Conservation (phyloP, 92 coral and sea anemone species). For the Metridium senile region DNA sequence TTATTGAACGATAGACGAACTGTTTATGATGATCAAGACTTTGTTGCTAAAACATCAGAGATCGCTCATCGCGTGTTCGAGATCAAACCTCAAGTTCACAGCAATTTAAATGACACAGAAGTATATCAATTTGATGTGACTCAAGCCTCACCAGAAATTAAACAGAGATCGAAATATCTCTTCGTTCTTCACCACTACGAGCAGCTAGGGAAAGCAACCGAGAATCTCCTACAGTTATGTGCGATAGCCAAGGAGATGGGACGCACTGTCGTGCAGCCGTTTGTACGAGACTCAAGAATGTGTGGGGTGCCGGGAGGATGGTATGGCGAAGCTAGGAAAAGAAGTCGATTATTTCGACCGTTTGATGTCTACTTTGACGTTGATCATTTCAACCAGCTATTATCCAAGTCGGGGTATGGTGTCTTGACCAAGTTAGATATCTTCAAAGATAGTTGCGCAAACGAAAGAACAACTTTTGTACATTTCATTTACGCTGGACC, state of each 20-base stretch:
- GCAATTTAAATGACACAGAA: slow-evolving; percentile 36
- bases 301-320: slow-evolving; percentile 92
- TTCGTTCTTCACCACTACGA: slow-evolving; percentile 94
- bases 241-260: slow-evolving; percentile 74
- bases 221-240: slow-evolving; percentile 85
- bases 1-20: slow-evolving; percentile 9
- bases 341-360: slow-evolving; percentile 79
- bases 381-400: slow-evolving; percentile 67
- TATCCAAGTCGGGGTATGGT: slow-evolving; percentile 62
- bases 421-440: slow-evolving; percentile 61
- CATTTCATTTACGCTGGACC: slow-evolving; percentile 79
- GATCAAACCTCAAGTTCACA: slow-evolving; percentile 39
- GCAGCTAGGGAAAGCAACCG: slow-evolving; percentile 94
- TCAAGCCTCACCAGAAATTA: slow-evolving; percentile 21
- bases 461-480: slow-evolving; percentile 62
- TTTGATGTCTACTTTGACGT: slow-evolving; percentile 84
- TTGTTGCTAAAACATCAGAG: slow-evolving; percentile 44
- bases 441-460: slow-evolving; percentile 67
- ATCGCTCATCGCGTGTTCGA: slow-evolving; percentile 58
- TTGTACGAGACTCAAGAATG: slow-evolving; percentile 97
- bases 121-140: slow-evolving; percentile 33
- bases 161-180: slow-evolving; percentile 52
- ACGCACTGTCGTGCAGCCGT: slow-evolving; percentile 84
- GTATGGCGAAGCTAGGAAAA: slow-evolving; percentile 74
- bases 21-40: slow-evolving; percentile 32